These are phyloP conservation scores for Nematopogon swammerdamellus DNA, from an alignment of 2,888 invertebrate species.

Conservation along the genomic window DNA sequence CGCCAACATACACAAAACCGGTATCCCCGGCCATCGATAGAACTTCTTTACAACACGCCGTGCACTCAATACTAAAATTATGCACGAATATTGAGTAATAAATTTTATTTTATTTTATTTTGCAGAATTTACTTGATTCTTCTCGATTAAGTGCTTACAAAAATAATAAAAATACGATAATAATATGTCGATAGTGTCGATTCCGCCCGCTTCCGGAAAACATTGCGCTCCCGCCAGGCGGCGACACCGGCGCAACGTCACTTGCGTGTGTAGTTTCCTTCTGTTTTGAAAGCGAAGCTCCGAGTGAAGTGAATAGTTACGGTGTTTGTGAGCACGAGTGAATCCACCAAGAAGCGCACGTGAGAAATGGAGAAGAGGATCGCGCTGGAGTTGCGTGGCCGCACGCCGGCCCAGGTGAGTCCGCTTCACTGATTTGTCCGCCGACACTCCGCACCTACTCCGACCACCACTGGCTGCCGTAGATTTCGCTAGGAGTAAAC, in stretches of 20 bases:
- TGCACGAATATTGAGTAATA: too few relatives aligned
- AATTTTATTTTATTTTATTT: too few relatives aligned
- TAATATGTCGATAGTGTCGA: neutral
- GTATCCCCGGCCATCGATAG: neutral
- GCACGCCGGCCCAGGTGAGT: slow-evolving; percentile 85
- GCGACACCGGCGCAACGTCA: slow-evolving; percentile 48
- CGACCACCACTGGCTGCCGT: slow-evolving; percentile 8
- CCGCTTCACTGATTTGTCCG: slow-evolving; percentile 6
- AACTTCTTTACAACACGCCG: neutral
- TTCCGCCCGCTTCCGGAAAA: neutral
- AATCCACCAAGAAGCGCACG: slow-evolving; percentile 19
- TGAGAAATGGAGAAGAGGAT: slow-evolving; percentile 88
- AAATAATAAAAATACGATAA: too few relatives aligned
- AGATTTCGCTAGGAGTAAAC: slow-evolving; percentile 6
- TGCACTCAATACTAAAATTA: too few relatives aligned
- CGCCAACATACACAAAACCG: neutral
- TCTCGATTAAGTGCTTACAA: too few relatives aligned
- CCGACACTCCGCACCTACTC: slow-evolving; percentile 11
- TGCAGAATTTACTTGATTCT: too few relatives aligned
- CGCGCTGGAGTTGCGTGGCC: slow-evolving; percentile 91
- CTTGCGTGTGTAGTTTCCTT: slow-evolving; percentile 56
- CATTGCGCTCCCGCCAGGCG: slow-evolving; percentile 32
- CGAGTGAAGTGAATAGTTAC: slow-evolving; percentile 24
- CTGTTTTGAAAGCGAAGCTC: slow-evolving; percentile 60
- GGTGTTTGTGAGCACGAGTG: slow-evolving; percentile 24